Evolutionary conservation across 1,140 invertebrate genomes (phyloP).

Genomic region (Liolophura sinensis): DNA sequence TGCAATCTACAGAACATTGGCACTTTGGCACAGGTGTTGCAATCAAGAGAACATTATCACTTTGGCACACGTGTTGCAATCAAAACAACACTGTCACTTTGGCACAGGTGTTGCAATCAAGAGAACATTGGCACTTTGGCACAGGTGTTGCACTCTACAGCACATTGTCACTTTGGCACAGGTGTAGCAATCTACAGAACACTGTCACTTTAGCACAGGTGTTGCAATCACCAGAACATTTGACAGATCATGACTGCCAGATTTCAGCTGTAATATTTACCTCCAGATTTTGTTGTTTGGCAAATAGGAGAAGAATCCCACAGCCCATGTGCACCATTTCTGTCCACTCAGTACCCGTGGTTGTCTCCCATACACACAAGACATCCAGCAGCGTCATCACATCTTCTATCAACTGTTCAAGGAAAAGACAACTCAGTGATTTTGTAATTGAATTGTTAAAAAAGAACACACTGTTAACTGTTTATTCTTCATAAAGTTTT

Average conservation of each 20-base stretch:
- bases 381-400: slow-evolving; percentile 64
- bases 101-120: too few relatives aligned
- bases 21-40: too few relatives aligned
- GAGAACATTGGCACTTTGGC: too few relatives aligned
- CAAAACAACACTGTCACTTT: too few relatives aligned
- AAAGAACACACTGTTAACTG: too few relatives aligned
- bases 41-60: too few relatives aligned
- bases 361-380: slow-evolving; percentile 60
- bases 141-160: neutral
- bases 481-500: neutral
- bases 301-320: slow-evolving; percentile 64
- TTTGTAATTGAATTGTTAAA: neutral
- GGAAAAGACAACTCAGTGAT: slow-evolving; percentile 1
- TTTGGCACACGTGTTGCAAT: too few relatives aligned
- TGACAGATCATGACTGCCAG: neutral
- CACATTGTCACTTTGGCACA: neutral
- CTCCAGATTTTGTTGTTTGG: slow-evolving; percentile 62
- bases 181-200: neutral
- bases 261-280: slow-evolving; percentile 28
- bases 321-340: slow-evolving; percentile 66
- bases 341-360: slow-evolving; percentile 62
- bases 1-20: too few relatives aligned
- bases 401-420: slow-evolving; percentile 63
- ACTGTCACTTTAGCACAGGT: neutral
- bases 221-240: neutral